These are phyloP conservation scores for Otolemur garnettii DNA, from an alignment of 2,113 vertebrate genomes.

Conservation along the genomic window DNA sequence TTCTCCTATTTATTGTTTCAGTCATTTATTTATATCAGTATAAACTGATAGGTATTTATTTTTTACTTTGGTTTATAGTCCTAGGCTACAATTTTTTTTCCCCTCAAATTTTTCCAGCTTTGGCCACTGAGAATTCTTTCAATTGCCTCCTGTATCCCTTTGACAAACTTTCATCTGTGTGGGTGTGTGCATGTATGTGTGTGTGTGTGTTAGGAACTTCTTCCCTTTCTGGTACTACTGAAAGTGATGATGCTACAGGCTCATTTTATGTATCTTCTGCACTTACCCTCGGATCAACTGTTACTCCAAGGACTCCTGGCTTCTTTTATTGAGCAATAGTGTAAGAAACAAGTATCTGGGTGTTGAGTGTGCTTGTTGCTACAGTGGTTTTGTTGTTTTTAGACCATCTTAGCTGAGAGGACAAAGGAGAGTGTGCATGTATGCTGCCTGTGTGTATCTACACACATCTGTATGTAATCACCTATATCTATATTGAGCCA, in stretches of 20 bases:
- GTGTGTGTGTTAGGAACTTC: not conserved
- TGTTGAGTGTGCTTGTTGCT: not conserved
- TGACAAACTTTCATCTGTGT: not conserved
- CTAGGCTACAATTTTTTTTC: not conserved
- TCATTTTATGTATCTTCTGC: not conserved
- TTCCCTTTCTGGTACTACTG: not conserved
- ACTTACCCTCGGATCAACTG: not conserved
- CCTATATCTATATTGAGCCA: not conserved
- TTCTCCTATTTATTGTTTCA: not conserved
- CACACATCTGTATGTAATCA: fast-evolving
- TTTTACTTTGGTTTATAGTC: not conserved
- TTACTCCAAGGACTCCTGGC: not conserved
- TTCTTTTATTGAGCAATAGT: conserved; percentile 6
- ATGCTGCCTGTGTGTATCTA: not conserved
- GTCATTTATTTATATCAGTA: not conserved
- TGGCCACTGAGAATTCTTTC: not conserved
- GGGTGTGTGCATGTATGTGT: not conserved
- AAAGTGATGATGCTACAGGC: not conserved
- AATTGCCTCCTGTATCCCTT: not conserved
- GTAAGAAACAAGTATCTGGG: not conserved
- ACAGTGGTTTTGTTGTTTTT: not conserved
- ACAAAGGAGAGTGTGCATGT: not conserved
- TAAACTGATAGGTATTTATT: not conserved
- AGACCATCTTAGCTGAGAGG: not conserved
- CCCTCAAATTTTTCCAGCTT: not conserved